These are phyloP conservation scores for Psilopogon haemacephalus DNA, from an alignment of 2,113 vertebrate genomes.

Conservation along the genomic window DNA sequence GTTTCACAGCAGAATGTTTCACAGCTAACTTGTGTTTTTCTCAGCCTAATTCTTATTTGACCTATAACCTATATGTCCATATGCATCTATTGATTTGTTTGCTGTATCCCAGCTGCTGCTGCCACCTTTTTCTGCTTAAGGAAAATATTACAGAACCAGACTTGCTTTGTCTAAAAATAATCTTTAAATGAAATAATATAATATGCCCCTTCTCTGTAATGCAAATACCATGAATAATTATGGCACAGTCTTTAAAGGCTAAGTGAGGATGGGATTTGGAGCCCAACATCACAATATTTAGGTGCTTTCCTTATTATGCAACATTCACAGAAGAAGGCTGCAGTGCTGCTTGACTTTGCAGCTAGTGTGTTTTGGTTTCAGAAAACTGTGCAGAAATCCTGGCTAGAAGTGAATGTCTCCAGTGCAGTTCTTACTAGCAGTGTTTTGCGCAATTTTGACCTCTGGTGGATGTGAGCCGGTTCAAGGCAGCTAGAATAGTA, in stretches of 20 bases:
- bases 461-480: not conserved
- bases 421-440: not conserved
- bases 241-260: not conserved
- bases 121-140: not conserved
- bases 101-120: not conserved
- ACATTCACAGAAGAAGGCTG: not conserved
- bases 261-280: not conserved
- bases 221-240: constrained; percentile 9
- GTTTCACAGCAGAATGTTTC: not conserved
- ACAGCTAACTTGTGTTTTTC: not conserved
- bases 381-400: not conserved
- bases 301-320: constrained; percentile 23
- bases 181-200: constrained; percentile 5
- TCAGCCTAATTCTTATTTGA: constrained; percentile 14
- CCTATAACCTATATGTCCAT: constrained; percentile 26
- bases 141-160: not conserved
- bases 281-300: not conserved
- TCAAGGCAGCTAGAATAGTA: not conserved
- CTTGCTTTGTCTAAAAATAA: not conserved
- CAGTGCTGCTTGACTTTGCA: not conserved
- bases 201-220: not conserved
- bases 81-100: constrained; percentile 9
- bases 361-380: not conserved
- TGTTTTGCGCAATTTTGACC: not conserved
- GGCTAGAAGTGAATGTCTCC: not conserved